Conservation (phyloP, 1,140 invertebrate species). For the Harpegnathos saltator region DNA sequence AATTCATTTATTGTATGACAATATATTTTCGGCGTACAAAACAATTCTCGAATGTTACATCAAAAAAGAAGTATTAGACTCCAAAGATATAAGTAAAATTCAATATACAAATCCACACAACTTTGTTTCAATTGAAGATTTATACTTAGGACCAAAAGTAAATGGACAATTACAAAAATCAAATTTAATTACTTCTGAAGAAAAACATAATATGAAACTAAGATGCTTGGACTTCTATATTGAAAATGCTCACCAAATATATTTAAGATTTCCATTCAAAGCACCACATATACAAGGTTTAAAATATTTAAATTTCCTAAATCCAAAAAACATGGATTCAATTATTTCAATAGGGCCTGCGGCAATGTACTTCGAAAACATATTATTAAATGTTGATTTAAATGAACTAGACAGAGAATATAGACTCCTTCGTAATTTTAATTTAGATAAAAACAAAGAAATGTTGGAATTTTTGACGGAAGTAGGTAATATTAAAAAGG, state of each 20-base stretch:
- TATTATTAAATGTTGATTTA: conserved; percentile 7
- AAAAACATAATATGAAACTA: conserved; percentile 51
- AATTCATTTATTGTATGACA: conserved; percentile 56
- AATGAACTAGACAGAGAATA: conserved; percentile 19
- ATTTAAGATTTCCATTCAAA: conserved; percentile 54
- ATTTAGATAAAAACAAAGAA: conserved; percentile 20
- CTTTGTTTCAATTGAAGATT: conserved; percentile 39
- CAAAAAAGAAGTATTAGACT: conserved; percentile 55
- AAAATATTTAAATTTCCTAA: conserved; percentile 2
- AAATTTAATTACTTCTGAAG: conserved; percentile 8
- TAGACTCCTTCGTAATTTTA: conserved; percentile 14
- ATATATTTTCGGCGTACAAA: conserved; percentile 48
- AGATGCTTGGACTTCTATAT: conserved; percentile 62
- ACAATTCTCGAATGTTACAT: conserved; percentile 62
- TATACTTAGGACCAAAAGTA: conserved; percentile 64
- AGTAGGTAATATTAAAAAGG: conserved; percentile 12
- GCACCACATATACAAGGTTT: conserved; percentile 33
- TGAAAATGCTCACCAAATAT: conserved; percentile 41
- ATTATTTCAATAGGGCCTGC: conserved; percentile 17
- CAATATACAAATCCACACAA: conserved; percentile 49
- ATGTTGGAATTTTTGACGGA: conserved; percentile 6
- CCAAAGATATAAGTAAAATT: conserved; percentile 31
- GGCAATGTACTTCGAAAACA: conserved; percentile 7
- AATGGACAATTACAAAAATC: conserved; percentile 33
- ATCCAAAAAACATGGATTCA: conserved; percentile 7